Conservation (phyloP, 1,140 invertebrate species). For the Achatina immaculata region DNA sequence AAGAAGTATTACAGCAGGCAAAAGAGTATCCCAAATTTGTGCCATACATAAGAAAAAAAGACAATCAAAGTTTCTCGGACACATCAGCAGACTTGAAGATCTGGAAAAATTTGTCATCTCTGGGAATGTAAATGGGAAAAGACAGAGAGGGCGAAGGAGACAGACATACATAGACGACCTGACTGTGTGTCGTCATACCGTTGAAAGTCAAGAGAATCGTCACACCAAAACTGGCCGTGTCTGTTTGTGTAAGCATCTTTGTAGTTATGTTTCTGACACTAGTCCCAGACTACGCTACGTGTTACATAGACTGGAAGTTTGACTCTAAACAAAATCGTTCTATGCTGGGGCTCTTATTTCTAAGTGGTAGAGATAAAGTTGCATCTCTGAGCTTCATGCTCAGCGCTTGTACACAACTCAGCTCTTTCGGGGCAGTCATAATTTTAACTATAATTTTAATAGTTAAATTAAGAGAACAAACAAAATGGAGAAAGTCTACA, state of each 20-base stretch:
- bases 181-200: conserved; percentile 21
- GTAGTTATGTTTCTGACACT: neutral
- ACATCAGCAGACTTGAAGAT: conserved; percentile 8
- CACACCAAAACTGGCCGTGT: too few relatives aligned
- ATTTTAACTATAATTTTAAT: neutral
- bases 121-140: too few relatives aligned
- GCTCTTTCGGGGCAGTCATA: neutral
- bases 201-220: conserved; percentile 25
- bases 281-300: neutral
- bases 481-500: conserved; percentile 16
- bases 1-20: too few relatives aligned
- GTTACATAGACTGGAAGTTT: too few relatives aligned
- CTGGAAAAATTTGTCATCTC: too few relatives aligned
- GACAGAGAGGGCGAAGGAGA: too few relatives aligned
- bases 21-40: too few relatives aligned
- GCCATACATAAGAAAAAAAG: too few relatives aligned
- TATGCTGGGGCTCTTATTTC: neutral
- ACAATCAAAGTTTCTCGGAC: neutral
- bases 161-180: too few relatives aligned
- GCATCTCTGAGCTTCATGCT: neutral
- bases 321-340: neutral
- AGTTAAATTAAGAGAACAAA: neutral
- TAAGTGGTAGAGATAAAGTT: neutral
- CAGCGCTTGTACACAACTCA: neutral
- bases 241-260: neutral